Evolutionary conservation across 2,797 vertebrate species (phyloP).

Genomic region (Triplophysa yarkandensis): DNA sequence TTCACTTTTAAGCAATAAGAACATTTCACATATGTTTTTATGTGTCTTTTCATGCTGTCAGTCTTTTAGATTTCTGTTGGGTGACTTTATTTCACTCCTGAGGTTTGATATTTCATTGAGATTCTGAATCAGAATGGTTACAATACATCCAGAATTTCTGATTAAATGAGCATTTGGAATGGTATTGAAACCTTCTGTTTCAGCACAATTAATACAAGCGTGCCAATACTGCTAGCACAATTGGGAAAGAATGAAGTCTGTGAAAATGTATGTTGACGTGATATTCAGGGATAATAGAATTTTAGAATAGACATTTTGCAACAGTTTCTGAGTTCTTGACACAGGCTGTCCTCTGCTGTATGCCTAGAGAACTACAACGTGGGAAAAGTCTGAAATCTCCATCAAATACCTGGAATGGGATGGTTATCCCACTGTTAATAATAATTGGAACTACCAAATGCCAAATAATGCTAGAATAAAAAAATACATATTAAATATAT

Average conservation of each 20-base stretch:
- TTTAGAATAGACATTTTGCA: background rate
- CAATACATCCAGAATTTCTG: no score
- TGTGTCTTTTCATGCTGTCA: no score
- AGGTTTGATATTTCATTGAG: no score
- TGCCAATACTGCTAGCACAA: background rate
- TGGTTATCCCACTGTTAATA: background rate
- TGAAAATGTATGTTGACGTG: background rate
- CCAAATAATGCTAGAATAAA: background rate
- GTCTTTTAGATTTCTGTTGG: no score
- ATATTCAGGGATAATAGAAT: background rate
- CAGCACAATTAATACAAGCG: background rate
- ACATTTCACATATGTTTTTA: no score
- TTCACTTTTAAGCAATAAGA: no score
- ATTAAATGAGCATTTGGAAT: no score
- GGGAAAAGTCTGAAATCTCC: background rate
- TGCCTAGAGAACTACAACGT: background rate
- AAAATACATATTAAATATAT: background rate
- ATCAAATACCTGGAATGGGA: background rate
- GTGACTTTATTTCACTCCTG: no score
- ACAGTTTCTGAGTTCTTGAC: background rate
- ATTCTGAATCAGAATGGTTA: no score
- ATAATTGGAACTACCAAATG: background rate
- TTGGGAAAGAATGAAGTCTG: background rate
- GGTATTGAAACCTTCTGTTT: no score
- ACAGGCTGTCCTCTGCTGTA: constrained; percentile 33